Conservation (phyloP, 2,888 invertebrate genomes). For the Athetis lepigone region DNA sequence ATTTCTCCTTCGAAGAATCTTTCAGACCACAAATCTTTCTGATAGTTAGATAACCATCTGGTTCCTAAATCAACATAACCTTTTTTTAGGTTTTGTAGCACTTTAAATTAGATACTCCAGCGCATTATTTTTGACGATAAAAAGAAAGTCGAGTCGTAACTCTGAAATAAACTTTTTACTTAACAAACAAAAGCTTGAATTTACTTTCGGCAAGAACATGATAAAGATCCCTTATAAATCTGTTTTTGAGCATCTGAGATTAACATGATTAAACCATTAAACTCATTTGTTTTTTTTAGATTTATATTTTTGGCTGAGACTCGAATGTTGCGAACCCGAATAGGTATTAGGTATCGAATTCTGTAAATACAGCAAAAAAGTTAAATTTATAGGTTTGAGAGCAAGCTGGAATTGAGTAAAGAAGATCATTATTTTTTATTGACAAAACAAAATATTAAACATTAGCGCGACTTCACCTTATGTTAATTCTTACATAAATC, state of each 20-base stretch:
- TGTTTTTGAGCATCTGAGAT: neutral
- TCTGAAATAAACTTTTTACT: too few relatives aligned
- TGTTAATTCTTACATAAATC: conserved; percentile 32
- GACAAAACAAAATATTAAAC: conserved; percentile 29
- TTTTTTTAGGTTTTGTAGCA: too few relatives aligned
- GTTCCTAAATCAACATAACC: neutral
- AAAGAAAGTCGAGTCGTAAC: too few relatives aligned
- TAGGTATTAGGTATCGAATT: neutral
- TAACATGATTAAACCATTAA: neutral
- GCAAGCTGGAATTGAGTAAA: neutral
- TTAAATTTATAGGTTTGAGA: conserved; percentile 3
- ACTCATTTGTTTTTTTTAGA: neutral
- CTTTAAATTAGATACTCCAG: too few relatives aligned
- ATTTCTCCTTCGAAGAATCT: neutral
- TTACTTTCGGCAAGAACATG: neutral
- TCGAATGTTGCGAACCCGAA: neutral
- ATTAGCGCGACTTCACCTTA: conserved; percentile 12
- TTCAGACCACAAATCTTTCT: neutral
- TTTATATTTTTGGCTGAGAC: neutral
- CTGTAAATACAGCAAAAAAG: conserved; percentile 7
- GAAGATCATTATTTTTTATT: conserved; percentile 26
- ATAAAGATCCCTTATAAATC: neutral
- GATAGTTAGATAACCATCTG: neutral
- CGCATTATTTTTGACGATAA: too few relatives aligned
- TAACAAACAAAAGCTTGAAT: neutral